phyloP scores from a whole-genome alignment of 2,113 vertebrate genomes.

The Mus spicilegus region DNA sequence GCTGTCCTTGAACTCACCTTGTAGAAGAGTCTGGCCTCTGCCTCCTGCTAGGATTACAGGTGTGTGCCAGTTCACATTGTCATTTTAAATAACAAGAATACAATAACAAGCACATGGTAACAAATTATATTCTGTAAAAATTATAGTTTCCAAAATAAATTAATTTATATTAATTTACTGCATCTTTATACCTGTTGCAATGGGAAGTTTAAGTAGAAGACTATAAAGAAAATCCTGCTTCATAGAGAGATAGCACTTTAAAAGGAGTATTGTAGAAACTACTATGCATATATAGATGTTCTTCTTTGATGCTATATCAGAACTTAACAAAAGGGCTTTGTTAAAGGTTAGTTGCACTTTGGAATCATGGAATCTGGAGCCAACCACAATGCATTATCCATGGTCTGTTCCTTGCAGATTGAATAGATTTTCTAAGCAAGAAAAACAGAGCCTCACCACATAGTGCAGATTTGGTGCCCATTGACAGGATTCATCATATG shows the following conservation, averaged over 20 bases:
- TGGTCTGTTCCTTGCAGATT: background rate
- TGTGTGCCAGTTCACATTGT: background rate
- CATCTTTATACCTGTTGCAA: background rate
- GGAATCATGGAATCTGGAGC: background rate
- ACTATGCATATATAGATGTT: background rate
- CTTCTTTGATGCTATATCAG: background rate
- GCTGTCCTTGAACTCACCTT: background rate
- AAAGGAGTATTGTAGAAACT: conserved; percentile 13
- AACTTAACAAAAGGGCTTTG: conserved; percentile 8
- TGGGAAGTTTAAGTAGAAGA: conserved; percentile 37
- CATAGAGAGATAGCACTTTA: background rate
- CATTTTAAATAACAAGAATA: conserved; percentile 26
- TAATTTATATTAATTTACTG: background rate
- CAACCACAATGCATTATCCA: background rate
- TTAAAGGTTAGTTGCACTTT: background rate
- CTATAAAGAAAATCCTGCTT: conserved; percentile 44
- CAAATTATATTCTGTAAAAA: conserved; percentile 43
- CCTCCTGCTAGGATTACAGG: background rate
- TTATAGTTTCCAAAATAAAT: conserved; percentile 40
- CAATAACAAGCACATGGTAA: background rate
- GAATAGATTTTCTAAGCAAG: conserved; percentile 43
- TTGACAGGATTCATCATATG: background rate
- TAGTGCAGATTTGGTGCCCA: background rate
- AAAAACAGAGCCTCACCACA: background rate
- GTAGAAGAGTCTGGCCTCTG: background rate